Base-by-base conservation (phyloP, 2,888 invertebrate species). In the Drosophila acutilabella region DNA sequence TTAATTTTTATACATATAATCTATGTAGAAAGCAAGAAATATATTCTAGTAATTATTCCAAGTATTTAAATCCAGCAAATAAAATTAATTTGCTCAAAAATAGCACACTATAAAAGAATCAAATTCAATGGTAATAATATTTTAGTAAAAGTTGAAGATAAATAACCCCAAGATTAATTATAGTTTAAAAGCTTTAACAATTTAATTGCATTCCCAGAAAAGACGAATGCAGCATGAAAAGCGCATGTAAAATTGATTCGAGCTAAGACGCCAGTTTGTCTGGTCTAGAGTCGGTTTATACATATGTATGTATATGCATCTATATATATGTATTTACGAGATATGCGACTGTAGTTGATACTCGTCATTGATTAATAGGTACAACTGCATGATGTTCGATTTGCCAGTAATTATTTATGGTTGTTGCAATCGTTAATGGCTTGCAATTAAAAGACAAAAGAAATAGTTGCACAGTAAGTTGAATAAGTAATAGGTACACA, bases 371-470 rank as follows among this genome's bases (percentile, higher is more conserved):
- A 76, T 78, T 74, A 79, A 74, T 64, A 33, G 57, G 3, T 42
- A 18, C 61, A 67, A 44, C 66, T 78, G 60, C 74, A 73, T 73
- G 74, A 78, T 68, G 70, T 58, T 70, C 79, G 61, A 79, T 65
- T 74, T 44, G 57, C 61, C 11, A 42, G 70, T 61, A 62, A 74
- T 74, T 74, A 78, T 60, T 61, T 54, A 53, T 51, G 53, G 47
- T 60, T 69, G 59, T 61, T 78, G 79, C 75, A 78, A 78, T 69
- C 58, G 61, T 65, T 62, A 79, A 79, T 70, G 45, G 40, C 44
- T 26, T 65, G 26, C 57, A 76, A 76, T 76, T 78, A 69, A 76
- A 61, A 74, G 67, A 45, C 64, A 45, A 51, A 54, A 58, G 52
- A 36, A 36, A 36, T 36, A 36, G 8, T 36, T 36, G 36, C 36